Evolutionary conservation across 2,888 invertebrate genomes (phyloP), one percentile per base, ranked within the genome.

Genomic region (Acronicta leporina): DNA sequence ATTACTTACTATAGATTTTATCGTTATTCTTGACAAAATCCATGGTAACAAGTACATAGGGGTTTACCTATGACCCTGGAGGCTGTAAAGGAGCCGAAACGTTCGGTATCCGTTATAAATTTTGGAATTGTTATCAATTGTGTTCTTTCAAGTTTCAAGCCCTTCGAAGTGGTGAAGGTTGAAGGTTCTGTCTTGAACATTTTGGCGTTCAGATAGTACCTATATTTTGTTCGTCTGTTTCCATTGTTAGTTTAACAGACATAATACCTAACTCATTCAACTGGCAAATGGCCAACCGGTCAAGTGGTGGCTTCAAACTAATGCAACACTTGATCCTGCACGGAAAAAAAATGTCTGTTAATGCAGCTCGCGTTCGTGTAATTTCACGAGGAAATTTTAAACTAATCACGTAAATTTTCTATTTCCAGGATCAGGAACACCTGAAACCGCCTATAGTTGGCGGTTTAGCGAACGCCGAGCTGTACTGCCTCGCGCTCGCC

Each of bases 371-470:
- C 38, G 0, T 38, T n/a, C 38, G n/a, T 38, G 38, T n/a, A n/a
- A 6, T 38, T 7, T 38, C 20, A 20, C 20, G 4, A 20, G 20
- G 20, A 20, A 2, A 3, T 13, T 13, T 11, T 25, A 3, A n/a
- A 16, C 30, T 52, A 45, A 46, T 40, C 7, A 10, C n/a, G 1
- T 41, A 14, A 10, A 14, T 47, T 46, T 25, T 38, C 9, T 10
- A 15, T 38, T 95, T 94, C 7, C 94, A 98, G 97, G 97, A 98
- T 87, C 97, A 97, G 92, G 98, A 98, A 91, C 98, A 98, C 90
- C 95, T 99, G 82, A 99, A 99, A 92, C 99, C 99, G 53, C 97
- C 97, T 87, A 97, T 99, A 87, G 97, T 97, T 72, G 98, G 98
- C 80, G 96, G 97, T 54, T 95, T 99, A 87, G 98, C 98, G 81